Evolutionary conservation across 2,797 vertebrate genomes (phyloP).

Genomic region (Sebastolobus alascanus): DNA sequence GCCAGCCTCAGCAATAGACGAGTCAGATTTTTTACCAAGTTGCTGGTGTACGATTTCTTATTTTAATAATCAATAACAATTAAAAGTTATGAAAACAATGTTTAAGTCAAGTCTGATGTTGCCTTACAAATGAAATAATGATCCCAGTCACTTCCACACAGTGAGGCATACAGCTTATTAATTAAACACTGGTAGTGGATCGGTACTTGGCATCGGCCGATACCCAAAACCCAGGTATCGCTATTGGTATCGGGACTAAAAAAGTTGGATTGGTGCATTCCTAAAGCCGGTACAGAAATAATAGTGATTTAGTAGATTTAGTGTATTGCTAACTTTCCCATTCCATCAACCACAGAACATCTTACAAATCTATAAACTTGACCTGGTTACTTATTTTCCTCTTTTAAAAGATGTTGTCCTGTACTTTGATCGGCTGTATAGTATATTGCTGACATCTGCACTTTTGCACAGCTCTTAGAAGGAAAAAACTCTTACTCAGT

Average conservation of each 20-base stretch:
- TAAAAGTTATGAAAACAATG: too few species aligned
- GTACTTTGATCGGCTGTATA: slow-evolving; percentile 71
- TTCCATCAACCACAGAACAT: not conserved
- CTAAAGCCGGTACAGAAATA: not conserved
- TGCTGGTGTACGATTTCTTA: too few species aligned
- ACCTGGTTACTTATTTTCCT: slow-evolving; percentile 73
- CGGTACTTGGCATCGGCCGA: too few species aligned
- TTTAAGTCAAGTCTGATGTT: too few species aligned
- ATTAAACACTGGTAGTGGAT: too few species aligned
- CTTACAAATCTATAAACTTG: slow-evolving; percentile 19
- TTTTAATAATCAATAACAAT: too few species aligned
- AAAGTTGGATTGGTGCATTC: too few species aligned
- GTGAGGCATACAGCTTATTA: too few species aligned
- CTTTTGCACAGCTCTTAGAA: slow-evolving; percentile 21
- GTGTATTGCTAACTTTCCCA: not conserved
- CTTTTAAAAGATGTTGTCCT: slow-evolving; percentile 47
- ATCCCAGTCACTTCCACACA: too few species aligned
- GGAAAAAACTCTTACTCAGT: not conserved
- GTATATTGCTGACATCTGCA: slow-evolving; percentile 41
- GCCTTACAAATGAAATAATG: too few species aligned
- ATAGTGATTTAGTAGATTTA: not conserved
- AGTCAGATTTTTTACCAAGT: not conserved
- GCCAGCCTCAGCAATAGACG: not conserved
- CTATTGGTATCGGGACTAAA: too few species aligned
- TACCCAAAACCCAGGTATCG: too few species aligned